phyloP scores from a whole-genome alignment of 2,888 invertebrate genomes.

The Stegophylla sp. region DNA sequence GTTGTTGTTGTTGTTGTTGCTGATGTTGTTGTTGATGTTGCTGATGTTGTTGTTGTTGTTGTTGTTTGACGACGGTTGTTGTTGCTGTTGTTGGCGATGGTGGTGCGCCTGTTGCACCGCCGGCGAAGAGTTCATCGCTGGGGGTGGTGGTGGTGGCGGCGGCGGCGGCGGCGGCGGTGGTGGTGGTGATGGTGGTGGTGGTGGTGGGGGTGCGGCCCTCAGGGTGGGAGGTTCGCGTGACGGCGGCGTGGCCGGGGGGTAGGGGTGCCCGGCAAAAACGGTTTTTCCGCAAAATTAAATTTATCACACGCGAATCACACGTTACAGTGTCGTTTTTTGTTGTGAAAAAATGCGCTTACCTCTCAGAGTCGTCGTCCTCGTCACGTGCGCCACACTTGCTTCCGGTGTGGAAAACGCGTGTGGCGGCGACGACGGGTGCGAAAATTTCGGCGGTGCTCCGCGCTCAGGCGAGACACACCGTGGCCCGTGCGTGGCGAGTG shows the following conservation, averaged over 20 bases:
- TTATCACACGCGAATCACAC: too few relatives aligned
- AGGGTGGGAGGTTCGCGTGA: neutral
- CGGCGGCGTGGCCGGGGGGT: neutral
- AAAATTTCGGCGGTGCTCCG: too few relatives aligned
- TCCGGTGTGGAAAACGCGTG: neutral
- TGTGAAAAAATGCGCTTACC: too few relatives aligned
- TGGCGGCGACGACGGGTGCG: neutral
- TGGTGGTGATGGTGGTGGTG: neutral
- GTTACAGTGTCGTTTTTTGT: neutral
- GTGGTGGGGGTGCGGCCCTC: neutral
- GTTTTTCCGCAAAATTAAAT: too few relatives aligned
- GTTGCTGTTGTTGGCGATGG: constrained; percentile 12
- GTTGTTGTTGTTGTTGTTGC: constrained; percentile 60
- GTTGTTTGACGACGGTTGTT: constrained; percentile 5
- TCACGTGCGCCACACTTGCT: too few relatives aligned
- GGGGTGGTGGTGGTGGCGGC: neutral
- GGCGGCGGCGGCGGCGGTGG: neutral
- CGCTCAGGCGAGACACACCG: too few relatives aligned
- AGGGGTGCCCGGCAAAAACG: too few relatives aligned
- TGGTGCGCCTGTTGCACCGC: constrained; percentile 38
- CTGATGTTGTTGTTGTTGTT: neutral
- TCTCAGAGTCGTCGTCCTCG: too few relatives aligned
- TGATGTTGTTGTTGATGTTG: constrained; percentile 9
- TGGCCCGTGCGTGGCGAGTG: too few relatives aligned
- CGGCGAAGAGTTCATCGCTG: constrained; percentile 23